phyloP scores from a whole-genome alignment of 2,113 vertebrate genomes.

The Menura novaehollandiae region DNA sequence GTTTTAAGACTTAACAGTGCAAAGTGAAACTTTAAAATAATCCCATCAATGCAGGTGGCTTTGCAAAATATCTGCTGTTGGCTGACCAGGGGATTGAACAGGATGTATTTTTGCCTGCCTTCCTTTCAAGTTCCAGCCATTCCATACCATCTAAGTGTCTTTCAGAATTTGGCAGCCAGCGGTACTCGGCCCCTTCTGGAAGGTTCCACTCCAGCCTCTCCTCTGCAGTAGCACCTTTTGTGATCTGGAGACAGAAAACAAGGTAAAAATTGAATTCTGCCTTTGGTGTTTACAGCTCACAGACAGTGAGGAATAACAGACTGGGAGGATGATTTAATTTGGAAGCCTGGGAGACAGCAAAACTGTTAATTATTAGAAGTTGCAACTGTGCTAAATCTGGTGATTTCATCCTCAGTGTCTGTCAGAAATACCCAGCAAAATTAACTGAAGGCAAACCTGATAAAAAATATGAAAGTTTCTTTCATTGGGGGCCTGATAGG shows the following conservation, averaged over 20 bases:
- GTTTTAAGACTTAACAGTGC: background rate
- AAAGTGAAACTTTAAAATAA: background rate
- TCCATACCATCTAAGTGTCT: constrained; percentile 83
- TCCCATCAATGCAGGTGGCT: background rate
- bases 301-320: background rate
- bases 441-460: constrained; percentile 76
- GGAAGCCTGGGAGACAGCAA: background rate
- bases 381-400: background rate
- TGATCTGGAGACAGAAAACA: constrained; percentile 77
- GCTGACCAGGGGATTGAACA: background rate
- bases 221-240: constrained; percentile 82
- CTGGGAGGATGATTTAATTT: background rate
- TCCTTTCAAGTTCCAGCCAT: background rate
- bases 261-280: background rate
- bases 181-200: constrained; percentile 71
- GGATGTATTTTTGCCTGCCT: background rate
- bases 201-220: constrained; percentile 89
- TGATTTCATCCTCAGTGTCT: background rate
- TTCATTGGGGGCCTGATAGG: constrained; percentile 83
- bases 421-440: background rate
- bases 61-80: background rate
- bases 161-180: constrained; percentile 90
- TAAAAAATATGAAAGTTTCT: constrained; percentile 99
- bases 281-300: background rate
- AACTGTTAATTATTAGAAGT: background rate